Conservation (phyloP, 2,797 vertebrate genomes). For the Galago senegalensis region DNA sequence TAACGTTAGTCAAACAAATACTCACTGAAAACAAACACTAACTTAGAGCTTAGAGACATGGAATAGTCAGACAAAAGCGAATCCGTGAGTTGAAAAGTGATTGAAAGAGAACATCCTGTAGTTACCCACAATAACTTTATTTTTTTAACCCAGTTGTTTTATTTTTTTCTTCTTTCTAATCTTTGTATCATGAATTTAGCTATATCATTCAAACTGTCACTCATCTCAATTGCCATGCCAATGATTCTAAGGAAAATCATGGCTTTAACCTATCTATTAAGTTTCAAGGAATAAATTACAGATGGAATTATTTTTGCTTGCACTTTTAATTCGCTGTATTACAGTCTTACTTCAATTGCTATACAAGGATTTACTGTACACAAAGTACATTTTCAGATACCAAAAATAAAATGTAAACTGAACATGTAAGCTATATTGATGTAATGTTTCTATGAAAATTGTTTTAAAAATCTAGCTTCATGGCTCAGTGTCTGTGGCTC, state of each 20-base stretch:
- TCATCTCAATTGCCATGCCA: conserved; percentile 11
- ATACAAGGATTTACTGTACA: background rate
- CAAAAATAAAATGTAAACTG: conserved; percentile 41
- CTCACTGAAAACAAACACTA: background rate
- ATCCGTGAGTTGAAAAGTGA: background rate
- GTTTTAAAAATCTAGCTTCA: conserved; percentile 50
- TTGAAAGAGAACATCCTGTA: background rate
- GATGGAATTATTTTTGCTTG: background rate
- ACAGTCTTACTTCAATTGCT: conserved; percentile 19
- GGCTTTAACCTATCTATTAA: conserved; percentile 31
- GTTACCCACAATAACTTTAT: background rate
- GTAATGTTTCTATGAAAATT: conserved; percentile 48
- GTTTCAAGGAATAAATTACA: conserved; percentile 27
- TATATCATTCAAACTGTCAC: background rate
- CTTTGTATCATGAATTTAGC: background rate
- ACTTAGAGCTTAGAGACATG: background rate
- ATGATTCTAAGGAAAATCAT: conserved; percentile 20
- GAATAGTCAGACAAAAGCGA: background rate
- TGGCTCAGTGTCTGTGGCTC: too few species aligned
- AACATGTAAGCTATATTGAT: conserved; percentile 11
- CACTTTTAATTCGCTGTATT: conserved; percentile 67
- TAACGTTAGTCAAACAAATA: background rate
- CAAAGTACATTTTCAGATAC: conserved; percentile 34
- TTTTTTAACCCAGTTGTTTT: conserved; percentile 10
- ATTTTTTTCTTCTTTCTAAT: background rate